Base-by-base conservation (phyloP, 2,888 invertebrate species). In the Harpalus rubripes region DNA sequence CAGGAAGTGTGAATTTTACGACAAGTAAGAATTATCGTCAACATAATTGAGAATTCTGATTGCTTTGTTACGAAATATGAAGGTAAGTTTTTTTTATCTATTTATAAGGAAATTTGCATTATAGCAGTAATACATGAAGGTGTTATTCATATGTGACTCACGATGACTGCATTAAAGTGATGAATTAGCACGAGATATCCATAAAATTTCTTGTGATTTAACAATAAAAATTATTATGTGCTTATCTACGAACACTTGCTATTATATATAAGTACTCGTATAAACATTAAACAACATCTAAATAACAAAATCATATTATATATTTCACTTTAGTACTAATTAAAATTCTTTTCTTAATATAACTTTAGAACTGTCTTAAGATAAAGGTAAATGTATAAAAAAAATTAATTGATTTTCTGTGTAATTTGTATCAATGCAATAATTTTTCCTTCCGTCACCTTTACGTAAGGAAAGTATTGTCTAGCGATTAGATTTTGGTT, bases 1-100 rank as follows among this genome's bases (percentile, higher is more conserved):
- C 72, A 74, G 72, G 72, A 74, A 74, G 18, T 74, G 72, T 44
- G 18, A 41, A 74, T 74, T 74, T 74, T 74, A 44, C 41, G 16
- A 72, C 72, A 74, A 74, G 41, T 41, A 12, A 22, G 44, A 44
- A 74, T 74, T 74, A 74, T 44, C 41, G 15, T 41, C 44, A 44
- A 16, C 44, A 44, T 74, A 74, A 74, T 74, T 44, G 72, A 44
- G 6, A 74, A 74, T 44, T 74, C 39, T 39, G 39, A 68, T 68
- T 68, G 32, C 72, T 74, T 41, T 26, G 72, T 41, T 74, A 18
- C 44, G 72, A 74, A 74, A 44, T 74, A 74, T 74, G 68, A 39
- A 15, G 68, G 68, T 68, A 68, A 68, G 68, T 68, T 68, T 68
- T 68, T 63, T 26, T 26, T 10, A 7, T 61, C 3, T 63, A 63